These are phyloP conservation scores for Austrolebias charrua DNA, from an alignment of 2,797 vertebrate genomes.

Conservation along the genomic window DNA sequence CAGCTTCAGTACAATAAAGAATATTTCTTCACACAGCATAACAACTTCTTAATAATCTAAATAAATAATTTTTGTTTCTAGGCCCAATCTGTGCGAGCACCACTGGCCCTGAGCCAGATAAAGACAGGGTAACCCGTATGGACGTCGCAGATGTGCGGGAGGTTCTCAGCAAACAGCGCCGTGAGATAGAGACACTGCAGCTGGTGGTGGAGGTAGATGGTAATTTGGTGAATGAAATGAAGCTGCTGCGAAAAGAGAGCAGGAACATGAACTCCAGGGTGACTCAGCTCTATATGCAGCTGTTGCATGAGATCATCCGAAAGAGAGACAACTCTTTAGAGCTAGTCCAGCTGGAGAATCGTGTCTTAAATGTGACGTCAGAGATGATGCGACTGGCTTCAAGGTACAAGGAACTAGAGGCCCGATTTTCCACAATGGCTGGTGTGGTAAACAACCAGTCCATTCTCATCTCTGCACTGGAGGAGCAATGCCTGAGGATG, in stretches of 20 bases:
- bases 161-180: conserved; percentile 89
- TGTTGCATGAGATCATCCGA: conserved; percentile 97
- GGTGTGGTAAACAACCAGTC: conserved; percentile 98
- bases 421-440: conserved; percentile 86
- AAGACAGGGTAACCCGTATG: conserved; percentile 92
- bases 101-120: conserved; percentile 83
- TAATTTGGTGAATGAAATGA: conserved; percentile 97
- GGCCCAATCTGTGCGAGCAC: conserved; percentile 95
- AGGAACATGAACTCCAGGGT: conserved; percentile 99
- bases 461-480: conserved; percentile 86
- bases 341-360: conserved; percentile 95
- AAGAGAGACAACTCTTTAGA: conserved; percentile 97
- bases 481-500: conserved; percentile 91
- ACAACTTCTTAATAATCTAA: conserved; percentile 15
- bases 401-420: conserved; percentile 92
- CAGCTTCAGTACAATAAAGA: neutral
- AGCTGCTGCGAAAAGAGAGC: conserved; percentile 95
- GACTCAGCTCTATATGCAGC: conserved; percentile 98
- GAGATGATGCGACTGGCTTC: conserved; percentile 94
- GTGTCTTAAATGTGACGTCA: conserved; percentile 93
- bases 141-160: conserved; percentile 95
- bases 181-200: conserved; percentile 94
- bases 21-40: neutral
- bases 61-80: conserved; percentile 44
- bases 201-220: conserved; percentile 95